Evolutionary conservation across 2,113 vertebrate species (phyloP), one percentile per base, ranked within the genome.

Genomic region (Leiothrix lutea): DNA sequence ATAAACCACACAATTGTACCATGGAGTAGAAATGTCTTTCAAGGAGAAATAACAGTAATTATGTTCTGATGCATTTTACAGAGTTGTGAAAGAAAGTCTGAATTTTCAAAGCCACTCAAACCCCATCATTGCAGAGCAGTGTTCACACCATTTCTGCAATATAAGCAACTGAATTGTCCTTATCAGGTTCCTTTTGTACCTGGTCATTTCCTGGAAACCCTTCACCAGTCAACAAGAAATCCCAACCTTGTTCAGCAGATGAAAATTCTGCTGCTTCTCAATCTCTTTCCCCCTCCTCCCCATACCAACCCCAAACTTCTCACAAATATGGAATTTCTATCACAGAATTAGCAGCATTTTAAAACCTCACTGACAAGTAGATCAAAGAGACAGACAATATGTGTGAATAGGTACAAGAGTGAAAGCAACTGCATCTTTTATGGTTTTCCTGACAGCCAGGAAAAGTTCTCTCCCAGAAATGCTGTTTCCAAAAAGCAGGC

Each of bases 281-380:
- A 8, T 28, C 12, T 71, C 16, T 26, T 35, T 5, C 4, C 2
- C 6, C 4, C 6, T 12, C 5, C 5, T 18, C 8, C 24, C 14
- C 12, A 9, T 12, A 86, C 1, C 18, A 62, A 45, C 14, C 5
- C n/a, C 26, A 44, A 54, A 21, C 18, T 54, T 57, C 4, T 38
- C 45, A 65, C 10, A 79, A 47, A 69, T 9, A 11, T 4, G 2
- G 15, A 73, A 58, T 56, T 56, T 60, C 40, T 38, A 14, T 22
- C n/a, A 25, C 65, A 84, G 38, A 73, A 51, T 56, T 18, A 64
- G 14, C 72, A 17, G 2, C 23, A 71, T 22, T 71, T 86, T 54
- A 66, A 86, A 88, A 75, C 9, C 14, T 31, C 25, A 24, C 14
- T 29, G 29, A 71, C 24, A 56, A 62, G 12, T 7, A 60, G 45